Evolutionary conservation across 2,113 vertebrate genomes (phyloP), one percentile per base, ranked within the genome.

Genomic region (Clarias macrocephalus): DNA sequence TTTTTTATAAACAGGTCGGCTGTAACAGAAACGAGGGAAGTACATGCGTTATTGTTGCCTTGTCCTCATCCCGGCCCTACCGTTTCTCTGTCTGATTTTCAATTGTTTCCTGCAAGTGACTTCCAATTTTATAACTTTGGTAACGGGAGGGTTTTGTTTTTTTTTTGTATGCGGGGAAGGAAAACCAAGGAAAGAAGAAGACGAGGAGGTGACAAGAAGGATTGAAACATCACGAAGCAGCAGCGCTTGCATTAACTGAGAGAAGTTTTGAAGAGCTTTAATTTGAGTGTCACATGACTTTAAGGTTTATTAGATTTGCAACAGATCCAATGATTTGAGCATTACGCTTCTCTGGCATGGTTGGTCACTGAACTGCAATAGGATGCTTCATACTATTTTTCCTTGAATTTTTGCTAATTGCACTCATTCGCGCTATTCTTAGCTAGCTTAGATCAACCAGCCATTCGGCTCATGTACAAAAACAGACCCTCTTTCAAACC

Each of bases 91-190:
- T 93, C 91, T 88, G 91, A 93, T 91, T 91, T 91, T 89, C 89
- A 93, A 90, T 83, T 91, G 93, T 92, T 92, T 92, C 94, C 92
- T 94, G 93, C 91, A 92, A 93, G 90, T 94, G 93, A 93, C 94
- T 95, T 95, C 94, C 94, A 93, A 88, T 95, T 95, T 96, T 94
- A 83, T 95, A 95, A 93, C 75, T 88, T 93, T 93, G 92, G 90
- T 93, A 92, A 81, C 52, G 62, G 89, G 89, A 89, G 89, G 91
- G 90, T 88, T 89, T 83, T 80, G 89, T 88, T 84, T 68, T 88
- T n/a, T n/a, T 90, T 88, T 86, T 81, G 57, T 86, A 89, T 37
- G 42, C 12, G n/a, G 60, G 57, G 76, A 93, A 93, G 89, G 62
- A 88, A 92, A 88, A 85, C 66, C 85, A 89, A 83, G 88, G 48